Evolutionary conservation across 2,113 vertebrate genomes (phyloP), one percentile per base, ranked within the genome.

Genomic region (Cololabis saira): DNA sequence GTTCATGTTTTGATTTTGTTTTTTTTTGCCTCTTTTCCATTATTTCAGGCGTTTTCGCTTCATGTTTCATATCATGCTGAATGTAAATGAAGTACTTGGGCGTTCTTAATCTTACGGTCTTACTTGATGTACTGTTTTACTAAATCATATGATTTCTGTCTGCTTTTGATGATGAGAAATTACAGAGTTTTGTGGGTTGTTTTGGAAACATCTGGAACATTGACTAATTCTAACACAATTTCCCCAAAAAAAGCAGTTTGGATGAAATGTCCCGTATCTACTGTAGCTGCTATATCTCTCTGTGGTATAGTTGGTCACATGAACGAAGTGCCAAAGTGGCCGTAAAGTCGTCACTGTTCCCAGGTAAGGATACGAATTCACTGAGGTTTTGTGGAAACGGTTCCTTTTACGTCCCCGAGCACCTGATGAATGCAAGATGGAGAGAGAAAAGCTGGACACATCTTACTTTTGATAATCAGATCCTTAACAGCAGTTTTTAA

Each of bases 21-120:
- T 51, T 13, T 19, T 51, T 21, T 60, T 12, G 7, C 15, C 21
- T 44, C 51, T 65, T 44, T 15, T 13, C 11, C 7, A 57, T 12
- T 2, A 41, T 62, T 59, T 43, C 19, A 61, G 47, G 33, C 33
- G 10, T 37, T 37, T 37, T 37, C 18, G 42, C 81, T 68, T 65
- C 9, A 24, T 60, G 33, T 67, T 69, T 74, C 66, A 72, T 66
- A 74, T 89, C 78, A 83, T 56, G 53, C 73, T 89, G 87, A 90
- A 90, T 90, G 90, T 90, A 91, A 83, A 84, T 58, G 65, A 64
- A 78, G 51, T 83, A 77, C 63, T 80, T 62, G 67, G 54, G 60
- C 41, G 48, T 64, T 72, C 27, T 80, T 83, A 45, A 30, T 78
- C 74, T 64, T 79, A 71, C 57, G 59, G 61, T 78, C 68, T 76